Conservation (phyloP, 2,113 vertebrate species). For the Hemicordylus capensis region DNA sequence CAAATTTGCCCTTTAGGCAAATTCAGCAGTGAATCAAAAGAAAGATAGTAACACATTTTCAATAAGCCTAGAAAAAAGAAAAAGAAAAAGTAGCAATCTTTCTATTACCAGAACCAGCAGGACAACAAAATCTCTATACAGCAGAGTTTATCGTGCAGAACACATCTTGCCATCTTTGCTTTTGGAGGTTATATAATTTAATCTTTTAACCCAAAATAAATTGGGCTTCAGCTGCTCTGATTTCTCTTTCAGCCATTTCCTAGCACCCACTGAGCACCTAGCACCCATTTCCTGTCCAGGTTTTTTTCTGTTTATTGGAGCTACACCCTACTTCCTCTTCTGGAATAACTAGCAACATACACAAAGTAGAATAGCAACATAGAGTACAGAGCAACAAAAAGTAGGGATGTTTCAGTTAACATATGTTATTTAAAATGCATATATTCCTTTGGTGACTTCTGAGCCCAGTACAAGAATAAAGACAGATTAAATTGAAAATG, state of each 20-base stretch:
- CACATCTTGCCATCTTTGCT: neutral
- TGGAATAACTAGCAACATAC: neutral
- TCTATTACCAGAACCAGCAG: neutral
- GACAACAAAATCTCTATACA: neutral
- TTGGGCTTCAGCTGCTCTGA: neutral
- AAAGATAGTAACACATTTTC: neutral
- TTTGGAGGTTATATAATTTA: neutral
- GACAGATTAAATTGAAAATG: neutral
- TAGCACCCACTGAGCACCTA: neutral
- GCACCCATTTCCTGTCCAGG: neutral
- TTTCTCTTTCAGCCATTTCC: neutral
- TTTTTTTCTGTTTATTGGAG: neutral
- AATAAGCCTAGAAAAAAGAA: neutral
- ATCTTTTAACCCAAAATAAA: too few species aligned
- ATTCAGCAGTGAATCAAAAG: neutral
- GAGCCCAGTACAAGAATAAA: neutral
- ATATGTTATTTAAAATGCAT: neutral
- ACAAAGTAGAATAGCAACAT: neutral
- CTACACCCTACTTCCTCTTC: neutral
- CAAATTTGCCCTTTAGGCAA: neutral
- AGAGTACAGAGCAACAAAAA: neutral
- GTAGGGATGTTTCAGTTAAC: neutral
- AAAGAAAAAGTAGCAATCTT: neutral
- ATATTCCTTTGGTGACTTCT: neutral
- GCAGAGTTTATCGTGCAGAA: neutral